Evolutionary conservation across 2,888 invertebrate genomes (phyloP).

Genomic region (Abrostola tripartita): DNA sequence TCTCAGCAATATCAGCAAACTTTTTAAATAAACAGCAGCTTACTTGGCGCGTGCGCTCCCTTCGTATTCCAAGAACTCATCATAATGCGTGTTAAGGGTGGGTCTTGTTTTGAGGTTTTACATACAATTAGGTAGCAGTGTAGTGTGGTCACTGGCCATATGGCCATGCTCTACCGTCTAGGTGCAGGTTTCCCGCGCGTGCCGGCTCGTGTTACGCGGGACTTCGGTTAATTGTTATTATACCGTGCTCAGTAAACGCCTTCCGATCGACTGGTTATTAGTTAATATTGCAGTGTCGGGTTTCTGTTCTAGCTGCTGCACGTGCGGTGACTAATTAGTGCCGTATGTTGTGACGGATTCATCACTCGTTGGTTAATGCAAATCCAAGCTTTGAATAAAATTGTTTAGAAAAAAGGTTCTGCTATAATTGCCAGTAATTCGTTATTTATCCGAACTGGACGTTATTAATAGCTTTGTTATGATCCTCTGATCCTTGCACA

Average conservation of each 20-base stretch:
- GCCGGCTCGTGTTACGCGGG: slow-evolving; percentile 73
- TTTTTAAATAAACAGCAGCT: too few species aligned
- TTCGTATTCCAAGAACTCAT: slow-evolving; percentile 18
- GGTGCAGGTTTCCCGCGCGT: slow-evolving; percentile 74
- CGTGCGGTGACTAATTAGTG: not conserved
- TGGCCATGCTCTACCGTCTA: slow-evolving; percentile 68
- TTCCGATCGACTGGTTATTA: slow-evolving; percentile 61
- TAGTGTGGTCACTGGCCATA: slow-evolving; percentile 63
- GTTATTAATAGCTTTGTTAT: too few species aligned
- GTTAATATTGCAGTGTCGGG: slow-evolving; percentile 66
- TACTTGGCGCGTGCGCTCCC: too few species aligned
- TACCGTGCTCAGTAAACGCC: slow-evolving; percentile 65
- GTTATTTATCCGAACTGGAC: too few species aligned
- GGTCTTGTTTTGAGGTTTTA: slow-evolving; percentile 56
- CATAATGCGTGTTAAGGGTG: slow-evolving; percentile 14
- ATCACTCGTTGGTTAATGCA: too few species aligned
- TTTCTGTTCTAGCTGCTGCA: slow-evolving; percentile 53
- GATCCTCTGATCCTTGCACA: too few species aligned
- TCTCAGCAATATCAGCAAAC: too few species aligned
- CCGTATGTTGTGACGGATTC: not conserved
- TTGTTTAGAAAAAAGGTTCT: too few species aligned
- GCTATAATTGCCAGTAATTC: too few species aligned
- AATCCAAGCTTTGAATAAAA: too few species aligned
- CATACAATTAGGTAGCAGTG: slow-evolving; percentile 50
- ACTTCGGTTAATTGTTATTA: slow-evolving; percentile 85